Evolutionary conservation across 1,140 invertebrate species (phyloP), one percentile per base, ranked within the genome.

Genomic region (Argopecten irradians): DNA sequence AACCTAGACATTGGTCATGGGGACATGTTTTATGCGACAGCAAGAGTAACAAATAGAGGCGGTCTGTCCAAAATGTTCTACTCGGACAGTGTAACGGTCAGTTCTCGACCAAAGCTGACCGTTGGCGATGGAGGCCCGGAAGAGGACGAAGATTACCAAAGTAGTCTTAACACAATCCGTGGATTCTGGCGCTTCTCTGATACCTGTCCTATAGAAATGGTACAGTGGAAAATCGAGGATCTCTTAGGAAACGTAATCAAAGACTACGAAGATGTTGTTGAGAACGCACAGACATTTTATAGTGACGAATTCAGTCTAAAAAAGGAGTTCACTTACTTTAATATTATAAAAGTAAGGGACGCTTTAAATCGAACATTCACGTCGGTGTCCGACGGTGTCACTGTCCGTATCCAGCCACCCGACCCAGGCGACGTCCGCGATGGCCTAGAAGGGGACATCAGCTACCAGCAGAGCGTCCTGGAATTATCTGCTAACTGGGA

Each of bases 401-500:
- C 89, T 34, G 88, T 93, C 16, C 84, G 82, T 22, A 91, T 93
- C 19, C 82, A 89, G n/a, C 90, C 89, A 3, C 92, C 92, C 28
- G 28, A 84, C 34, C 87, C 88, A 14, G 92, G 88, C 22, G 33
- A 28, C 19, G 90, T 92, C 32, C 82, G 89, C n/a, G 92, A 92
- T 87, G 92, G 92, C 0, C 36, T 89, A 14, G 84, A 22, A 9
- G 85, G 84, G n/a, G 92, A 93, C 83, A 83, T 89, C 7, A 86
- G 90, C 28, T 93, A 90, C 85, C 92, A 93, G 43, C 82, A 90
- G 16, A 85, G 86, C 33, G 55, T 86, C 22, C 84, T 85, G 82
- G 85, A 83, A 35, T 85, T 93, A 35, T 89, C 87, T 33, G 91
- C 89, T 43, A 92, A 93, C 55, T 93, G 92, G 92, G 88, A 91